Evolutionary conservation across 2,888 invertebrate genomes (phyloP), one percentile per base, ranked within the genome.

Genomic region (Dryobota labecula): DNA sequence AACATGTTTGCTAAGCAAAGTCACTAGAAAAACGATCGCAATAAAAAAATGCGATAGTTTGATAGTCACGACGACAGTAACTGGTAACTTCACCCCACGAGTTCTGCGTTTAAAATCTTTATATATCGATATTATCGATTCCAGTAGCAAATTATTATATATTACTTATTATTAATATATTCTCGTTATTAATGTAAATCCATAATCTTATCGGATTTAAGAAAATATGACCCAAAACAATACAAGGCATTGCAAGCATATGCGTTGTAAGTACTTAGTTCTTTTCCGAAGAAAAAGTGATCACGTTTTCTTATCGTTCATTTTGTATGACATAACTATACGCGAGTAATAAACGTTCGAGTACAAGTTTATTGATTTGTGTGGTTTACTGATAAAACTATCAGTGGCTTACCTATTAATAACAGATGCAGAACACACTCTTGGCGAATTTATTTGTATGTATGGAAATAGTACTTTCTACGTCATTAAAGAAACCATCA

Each of bases 241-340:
- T 41, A 43, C 33, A 69, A 38, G 7, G 7, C 57, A 18, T 27
- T 24, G 1, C 4, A 54, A 27, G 8, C 36, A 36, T 49, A 57
- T 57, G 56, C 49, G 36, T 24, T 38, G 49, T 64, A 8, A 57
- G n/a, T n/a, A n/a, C n/a, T n/a, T n/a, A n/a, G n/a, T 18, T 75
- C 67, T 73, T 74, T 61, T 27, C 4, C 5, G 8, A 63, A 15
- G 18, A 36, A 43, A 49, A 36, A 20, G 11, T n/a, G 8, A 43
- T 18, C 6, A n/a, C 4, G 13, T 33, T 47, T 53, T 43, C 30
- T 58, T 58, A 76, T 70, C 62, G 62, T 70, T 53, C 41, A 36
- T 63, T 53, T 63, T n/a, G 36, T 58, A 20, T 60, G 53, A 76
- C 41, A 58, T 76, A 70, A 76, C 57, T 53, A 33, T 45, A 41